Conservation (phyloP, 2,797 vertebrate genomes). For the Paedocypris micromegethes region DNA sequence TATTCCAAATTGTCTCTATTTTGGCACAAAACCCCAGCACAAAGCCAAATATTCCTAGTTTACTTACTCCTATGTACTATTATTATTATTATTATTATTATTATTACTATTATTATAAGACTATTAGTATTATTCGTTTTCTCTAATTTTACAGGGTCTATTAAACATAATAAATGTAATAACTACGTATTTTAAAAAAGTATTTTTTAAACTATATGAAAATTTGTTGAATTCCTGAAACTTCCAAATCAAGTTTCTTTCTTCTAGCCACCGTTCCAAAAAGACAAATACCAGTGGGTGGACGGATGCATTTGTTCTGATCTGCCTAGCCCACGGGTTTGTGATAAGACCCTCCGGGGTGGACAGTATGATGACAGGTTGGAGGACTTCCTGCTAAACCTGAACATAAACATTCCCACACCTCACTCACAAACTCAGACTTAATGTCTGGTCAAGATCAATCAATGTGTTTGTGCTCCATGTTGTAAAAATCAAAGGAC, state of each 20-base stretch:
- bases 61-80: no score
- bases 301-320: constrained; percentile 9
- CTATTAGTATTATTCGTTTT: no score
- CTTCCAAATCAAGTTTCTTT: neutral
- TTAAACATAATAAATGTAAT: neutral
- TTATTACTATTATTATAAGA: no score
- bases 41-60: no score
- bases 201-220: no score
- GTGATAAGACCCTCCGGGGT: neutral
- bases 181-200: no score
- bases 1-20: no score
- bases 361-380: constrained; percentile 14
- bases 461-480: neutral
- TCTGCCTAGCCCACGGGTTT: neutral
- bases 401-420: constrained; percentile 18
- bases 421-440: constrained; percentile 6
- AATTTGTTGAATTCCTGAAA: no score
- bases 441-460: constrained; percentile 12
- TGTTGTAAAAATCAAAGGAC: neutral
- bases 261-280: neutral
- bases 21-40: no score
- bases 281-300: constrained; percentile 10
- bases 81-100: no score
- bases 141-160: constrained; percentile 5
- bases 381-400: constrained; percentile 10